Percentiles rank a stretch among this genome's conserved stretches.
Evolutionary conservation across 2,888 invertebrate genomes (phyloP).

Genomic region (Pachymerium ferrugineum): DNA sequence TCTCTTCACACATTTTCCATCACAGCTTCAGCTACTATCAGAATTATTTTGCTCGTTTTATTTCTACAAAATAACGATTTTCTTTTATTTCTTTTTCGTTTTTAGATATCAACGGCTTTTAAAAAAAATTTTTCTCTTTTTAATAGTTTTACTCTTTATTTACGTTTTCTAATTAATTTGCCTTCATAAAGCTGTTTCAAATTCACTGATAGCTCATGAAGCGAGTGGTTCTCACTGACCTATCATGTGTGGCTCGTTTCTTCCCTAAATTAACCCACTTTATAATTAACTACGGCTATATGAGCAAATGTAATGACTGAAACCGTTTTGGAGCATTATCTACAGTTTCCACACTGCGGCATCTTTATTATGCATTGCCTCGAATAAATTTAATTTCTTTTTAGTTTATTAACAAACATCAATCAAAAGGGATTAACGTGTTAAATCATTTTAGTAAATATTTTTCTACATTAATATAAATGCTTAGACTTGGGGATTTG

Average conservation of each 20-base stretch:
- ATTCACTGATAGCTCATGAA: background rate
- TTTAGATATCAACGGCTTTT: no score
- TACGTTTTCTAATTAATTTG: no score
- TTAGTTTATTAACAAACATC: no score
- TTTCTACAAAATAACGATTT: background rate
- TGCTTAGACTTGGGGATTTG: background rate
- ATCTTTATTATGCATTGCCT: no score
- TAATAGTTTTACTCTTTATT: no score
- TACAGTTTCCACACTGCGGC: no score
- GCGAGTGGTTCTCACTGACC: constrained; percentile 13
- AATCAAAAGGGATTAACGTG: background rate
- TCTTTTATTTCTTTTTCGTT: background rate
- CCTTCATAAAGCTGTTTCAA: background rate
- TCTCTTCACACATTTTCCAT: background rate
- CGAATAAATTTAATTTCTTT: no score
- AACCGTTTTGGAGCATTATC: no score
- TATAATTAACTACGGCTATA: no score
- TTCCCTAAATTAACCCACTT: background rate
- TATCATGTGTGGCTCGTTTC: background rate
- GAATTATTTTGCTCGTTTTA: background rate
- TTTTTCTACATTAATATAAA: background rate
- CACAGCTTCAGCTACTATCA: constrained; percentile 9
- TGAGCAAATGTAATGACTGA: no score
- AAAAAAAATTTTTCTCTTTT: no score
- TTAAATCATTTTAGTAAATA: background rate